Base-by-base conservation (phyloP, 2,113 vertebrate genomes). In the Micromys minutus region DNA sequence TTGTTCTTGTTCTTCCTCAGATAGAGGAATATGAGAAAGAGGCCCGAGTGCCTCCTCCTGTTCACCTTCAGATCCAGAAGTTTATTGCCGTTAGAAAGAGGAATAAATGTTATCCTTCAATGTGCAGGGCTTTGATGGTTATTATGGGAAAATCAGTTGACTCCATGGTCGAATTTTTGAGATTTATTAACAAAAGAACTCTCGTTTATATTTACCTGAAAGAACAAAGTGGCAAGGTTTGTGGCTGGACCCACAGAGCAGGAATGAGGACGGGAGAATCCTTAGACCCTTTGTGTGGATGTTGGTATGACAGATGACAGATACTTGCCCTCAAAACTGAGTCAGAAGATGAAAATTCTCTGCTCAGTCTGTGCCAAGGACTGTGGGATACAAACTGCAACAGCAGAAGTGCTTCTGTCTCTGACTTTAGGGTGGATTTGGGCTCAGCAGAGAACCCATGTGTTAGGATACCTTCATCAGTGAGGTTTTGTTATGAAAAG, bases 341-440 rank as follows among this genome's bases (percentile, higher is more conserved):
- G n/a, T 22, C 29, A 75, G 83, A 5, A 55, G n/a, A 47, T 9
- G 10, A 6, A 3, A 22, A 10, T 42, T 65, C 17, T 47, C 52
- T 19, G 71, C 17, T 17, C 10, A 6, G 29, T 69, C 39, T 50
- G 87, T 45, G 7, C 16, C 9, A 12, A n/a, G 57, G 26, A 4
- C 50, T 1, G 2, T 2, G 29, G 15, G 5, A 6, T 10, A 7
- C 10, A 5, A 55, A 16, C 50, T 8, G 0, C 7, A 4, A 2
- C 22, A 7, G 55, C 7, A 5, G 3, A 7, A 2, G 1, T 0
- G 7, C 10, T 15, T 0, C 4, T 5, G 8, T 16, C 31, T 29
- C 4, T 63, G 29, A 4, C 21, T 24, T 42, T 0, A 1, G 34
- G 39, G 74, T 57, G 36, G 16, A 15, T 0, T 2, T n/a, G 15